Conservation (phyloP, 1,140 invertebrate genomes). For the Drosophila orosa region DNA sequence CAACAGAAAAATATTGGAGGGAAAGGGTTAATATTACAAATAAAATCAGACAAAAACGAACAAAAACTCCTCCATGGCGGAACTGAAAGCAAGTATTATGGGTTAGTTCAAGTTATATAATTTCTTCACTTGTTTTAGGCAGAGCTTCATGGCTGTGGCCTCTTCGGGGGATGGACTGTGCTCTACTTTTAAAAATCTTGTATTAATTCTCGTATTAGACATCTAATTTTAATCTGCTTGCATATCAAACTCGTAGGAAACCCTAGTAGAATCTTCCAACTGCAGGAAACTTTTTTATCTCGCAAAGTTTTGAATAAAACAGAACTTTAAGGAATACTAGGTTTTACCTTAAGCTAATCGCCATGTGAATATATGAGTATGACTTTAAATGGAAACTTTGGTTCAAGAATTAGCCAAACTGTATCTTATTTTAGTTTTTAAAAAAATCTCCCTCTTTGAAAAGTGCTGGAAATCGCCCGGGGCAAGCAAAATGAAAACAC, state of each 20-base stretch:
- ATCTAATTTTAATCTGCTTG: constrained; percentile 28
- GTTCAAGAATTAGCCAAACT: constrained; percentile 16
- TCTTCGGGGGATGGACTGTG: constrained; percentile 1
- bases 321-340: neutral
- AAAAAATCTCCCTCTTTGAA: neutral
- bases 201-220: neutral
- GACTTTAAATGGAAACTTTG: neutral
- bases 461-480: constrained; percentile 27
- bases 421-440: neutral
- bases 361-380: neutral
- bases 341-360: constrained; percentile 7
- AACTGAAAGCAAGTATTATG: constrained; percentile 26
- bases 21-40: neutral
- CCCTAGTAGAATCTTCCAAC: neutral
- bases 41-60: constrained; percentile 7
- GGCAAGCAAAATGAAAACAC: constrained; percentile 4
- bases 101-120: constrained; percentile 10
- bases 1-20: neutral
- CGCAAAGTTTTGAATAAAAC: neutral
- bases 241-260: constrained; percentile 12
- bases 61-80: constrained; percentile 15
- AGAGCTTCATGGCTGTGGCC: constrained; percentile 43
- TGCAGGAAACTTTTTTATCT: neutral
- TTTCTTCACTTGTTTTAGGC: constrained; percentile 36
- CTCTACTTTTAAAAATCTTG: neutral